Evolutionary conservation across 2,797 vertebrate genomes (phyloP).

Genomic region (Loriculus beryllinus): DNA sequence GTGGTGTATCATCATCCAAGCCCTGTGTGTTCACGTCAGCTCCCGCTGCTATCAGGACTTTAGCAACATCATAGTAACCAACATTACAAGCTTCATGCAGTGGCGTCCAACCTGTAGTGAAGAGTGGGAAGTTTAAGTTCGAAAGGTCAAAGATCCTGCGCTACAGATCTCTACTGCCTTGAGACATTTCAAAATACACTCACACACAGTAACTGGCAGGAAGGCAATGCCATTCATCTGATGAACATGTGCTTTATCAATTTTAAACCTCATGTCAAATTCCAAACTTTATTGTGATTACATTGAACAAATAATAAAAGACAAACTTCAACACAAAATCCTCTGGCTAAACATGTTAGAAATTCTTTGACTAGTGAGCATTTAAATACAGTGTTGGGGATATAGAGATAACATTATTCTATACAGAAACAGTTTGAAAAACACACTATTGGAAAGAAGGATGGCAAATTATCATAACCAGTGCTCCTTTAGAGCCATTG

Average conservation of each 20-base stretch:
- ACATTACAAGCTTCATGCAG: slow-evolving; percentile 98
- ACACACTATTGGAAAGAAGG: neutral
- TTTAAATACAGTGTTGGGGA: neutral
- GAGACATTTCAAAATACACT: neutral
- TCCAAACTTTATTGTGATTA: neutral
- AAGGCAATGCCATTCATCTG: neutral
- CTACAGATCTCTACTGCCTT: neutral
- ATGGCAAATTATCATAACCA: neutral
- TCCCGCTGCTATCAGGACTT: slow-evolving; percentile 93
- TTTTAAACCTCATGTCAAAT: neutral
- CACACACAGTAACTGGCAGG: neutral
- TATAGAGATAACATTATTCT: neutral
- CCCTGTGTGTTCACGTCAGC: slow-evolving; percentile 98
- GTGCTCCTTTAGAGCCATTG: neutral
- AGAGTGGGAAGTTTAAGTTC: neutral
- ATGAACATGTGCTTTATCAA: neutral
- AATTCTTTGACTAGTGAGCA: neutral
- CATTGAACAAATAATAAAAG: neutral
- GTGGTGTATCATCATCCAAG: slow-evolving; percentile 95
- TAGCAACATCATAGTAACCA: slow-evolving; percentile 96
- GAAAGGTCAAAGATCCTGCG: neutral
- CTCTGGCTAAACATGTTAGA: neutral
- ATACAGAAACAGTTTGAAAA: neutral
- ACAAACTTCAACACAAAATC: neutral
- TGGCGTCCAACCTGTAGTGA: slow-evolving; percentile 91